phyloP scores from a whole-genome alignment of 2,113 vertebrate genomes.

The Boleophthalmus pectinirostris region DNA sequence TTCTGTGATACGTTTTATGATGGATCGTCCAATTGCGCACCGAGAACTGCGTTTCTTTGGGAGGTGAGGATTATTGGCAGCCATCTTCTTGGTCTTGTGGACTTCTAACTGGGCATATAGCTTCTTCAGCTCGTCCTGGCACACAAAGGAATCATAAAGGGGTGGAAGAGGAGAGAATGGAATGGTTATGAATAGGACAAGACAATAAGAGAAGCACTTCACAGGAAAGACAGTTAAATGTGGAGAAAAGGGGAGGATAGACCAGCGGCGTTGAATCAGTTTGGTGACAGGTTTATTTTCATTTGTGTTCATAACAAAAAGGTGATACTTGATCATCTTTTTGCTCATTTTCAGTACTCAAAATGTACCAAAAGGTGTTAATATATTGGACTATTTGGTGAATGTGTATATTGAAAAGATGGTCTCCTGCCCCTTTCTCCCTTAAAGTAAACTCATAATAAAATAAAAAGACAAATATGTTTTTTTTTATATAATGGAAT shows the following conservation, averaged over 20 bases:
- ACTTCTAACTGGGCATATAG: constrained; percentile 91
- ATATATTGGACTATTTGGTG: not conserved
- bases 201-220: constrained; percentile 39
- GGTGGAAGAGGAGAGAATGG: constrained; percentile 22
- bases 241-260: constrained; percentile 20
- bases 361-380: not conserved
- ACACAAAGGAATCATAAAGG: constrained; percentile 31
- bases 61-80: constrained; percentile 89
- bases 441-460: not conserved
- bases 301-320: not conserved
- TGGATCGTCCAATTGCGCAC: constrained; percentile 79
- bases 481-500: too few relatives aligned
- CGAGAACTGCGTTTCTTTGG: constrained; percentile 83
- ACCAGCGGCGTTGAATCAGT: not conserved
- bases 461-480: not conserved
- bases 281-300: not conserved
- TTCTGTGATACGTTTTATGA: constrained; percentile 79
- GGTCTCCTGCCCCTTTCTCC: constrained; percentile 7
- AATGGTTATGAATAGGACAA: constrained; percentile 45
- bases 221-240: constrained; percentile 39
- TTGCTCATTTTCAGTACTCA: not conserved
- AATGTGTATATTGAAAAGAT: not conserved
- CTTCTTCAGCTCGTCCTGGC: constrained; percentile 93
- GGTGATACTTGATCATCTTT: not conserved
- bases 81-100: constrained; percentile 89